Evolutionary conservation across 2,888 invertebrate species (phyloP).

Genomic region (Nasonia oneida): DNA sequence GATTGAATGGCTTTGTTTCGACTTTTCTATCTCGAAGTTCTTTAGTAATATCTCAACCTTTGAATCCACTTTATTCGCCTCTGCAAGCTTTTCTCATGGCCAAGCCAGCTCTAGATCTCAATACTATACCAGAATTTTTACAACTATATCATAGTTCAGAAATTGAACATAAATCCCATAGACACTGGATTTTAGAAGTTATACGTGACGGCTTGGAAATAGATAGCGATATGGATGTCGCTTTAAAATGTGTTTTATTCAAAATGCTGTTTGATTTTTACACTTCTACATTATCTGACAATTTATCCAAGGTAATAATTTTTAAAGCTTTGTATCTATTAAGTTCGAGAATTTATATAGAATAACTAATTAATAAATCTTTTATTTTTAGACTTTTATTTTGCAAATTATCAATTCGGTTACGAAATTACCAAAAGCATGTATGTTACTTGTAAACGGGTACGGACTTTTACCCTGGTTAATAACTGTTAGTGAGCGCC

Average conservation of each 20-base stretch:
- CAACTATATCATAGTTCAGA: constrained; percentile 91
- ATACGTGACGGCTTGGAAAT: constrained; percentile 89
- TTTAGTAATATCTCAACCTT: constrained; percentile 87
- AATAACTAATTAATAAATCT: neutral
- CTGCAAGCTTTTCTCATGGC: constrained; percentile 89
- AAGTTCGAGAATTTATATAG: neutral
- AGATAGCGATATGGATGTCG: constrained; percentile 86
- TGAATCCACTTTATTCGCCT: constrained; percentile 87
- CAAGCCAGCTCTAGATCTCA: constrained; percentile 88
- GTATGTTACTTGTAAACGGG: constrained; percentile 84
- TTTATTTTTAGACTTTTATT: constrained; percentile 80
- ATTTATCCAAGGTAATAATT: constrained; percentile 81
- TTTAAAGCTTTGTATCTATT: constrained; percentile 21
- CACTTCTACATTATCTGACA: constrained; percentile 83
- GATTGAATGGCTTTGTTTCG: constrained; percentile 83
- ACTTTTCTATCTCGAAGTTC: constrained; percentile 87
- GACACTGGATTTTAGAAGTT: constrained; percentile 89
- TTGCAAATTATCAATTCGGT: constrained; percentile 84
- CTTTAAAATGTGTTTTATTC: constrained; percentile 87
- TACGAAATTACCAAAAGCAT: constrained; percentile 84
- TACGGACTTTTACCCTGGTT: constrained; percentile 89
- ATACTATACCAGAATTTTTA: constrained; percentile 92
- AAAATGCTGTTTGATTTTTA: constrained; percentile 89
- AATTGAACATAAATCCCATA: constrained; percentile 84
- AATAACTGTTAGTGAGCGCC: constrained; percentile 73